Evolutionary conservation across 2,797 vertebrate genomes (phyloP).

Genomic region (Myotis daubentonii): DNA sequence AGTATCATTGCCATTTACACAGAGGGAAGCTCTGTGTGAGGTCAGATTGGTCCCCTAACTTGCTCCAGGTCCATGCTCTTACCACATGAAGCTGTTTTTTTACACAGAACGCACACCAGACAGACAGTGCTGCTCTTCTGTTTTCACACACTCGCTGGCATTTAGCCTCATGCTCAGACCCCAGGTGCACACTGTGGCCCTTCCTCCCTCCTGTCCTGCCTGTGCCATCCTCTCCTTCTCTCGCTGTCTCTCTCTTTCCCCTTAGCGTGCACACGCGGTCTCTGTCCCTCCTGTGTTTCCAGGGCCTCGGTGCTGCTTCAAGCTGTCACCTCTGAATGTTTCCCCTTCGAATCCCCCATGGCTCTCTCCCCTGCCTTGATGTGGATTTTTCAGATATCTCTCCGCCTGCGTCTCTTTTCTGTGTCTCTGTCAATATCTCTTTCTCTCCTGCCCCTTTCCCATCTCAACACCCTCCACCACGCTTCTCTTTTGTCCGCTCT

Average conservation of each 20-base stretch:
- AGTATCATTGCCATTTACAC: neutral
- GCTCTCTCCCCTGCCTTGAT: neutral
- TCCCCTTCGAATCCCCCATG: neutral
- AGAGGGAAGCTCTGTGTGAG: neutral
- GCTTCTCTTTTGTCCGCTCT: slow-evolving; percentile 66
- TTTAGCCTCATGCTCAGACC: neutral
- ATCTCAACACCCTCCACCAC: neutral
- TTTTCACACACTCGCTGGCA: neutral
- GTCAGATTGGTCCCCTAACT: neutral
- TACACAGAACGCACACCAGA: accelerated
- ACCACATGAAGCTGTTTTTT: neutral
- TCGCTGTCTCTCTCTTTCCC: no score
- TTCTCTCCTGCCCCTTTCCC: slow-evolving; percentile 7
- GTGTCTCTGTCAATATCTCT: slow-evolving; percentile 48
- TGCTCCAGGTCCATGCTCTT: neutral
- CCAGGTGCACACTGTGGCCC: accelerated
- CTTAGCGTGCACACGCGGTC: accelerated
- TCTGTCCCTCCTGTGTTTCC: neutral
- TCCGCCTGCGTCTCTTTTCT: slow-evolving; percentile 20
- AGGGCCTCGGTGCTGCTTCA: neutral
- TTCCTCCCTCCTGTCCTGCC: neutral
- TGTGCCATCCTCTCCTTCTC: neutral
- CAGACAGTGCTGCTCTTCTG: neutral
- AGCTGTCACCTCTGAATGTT: neutral
- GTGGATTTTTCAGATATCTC: neutral